Evolutionary conservation across 2,113 vertebrate species (phyloP).

Genomic region (Ciconia stormi): DNA sequence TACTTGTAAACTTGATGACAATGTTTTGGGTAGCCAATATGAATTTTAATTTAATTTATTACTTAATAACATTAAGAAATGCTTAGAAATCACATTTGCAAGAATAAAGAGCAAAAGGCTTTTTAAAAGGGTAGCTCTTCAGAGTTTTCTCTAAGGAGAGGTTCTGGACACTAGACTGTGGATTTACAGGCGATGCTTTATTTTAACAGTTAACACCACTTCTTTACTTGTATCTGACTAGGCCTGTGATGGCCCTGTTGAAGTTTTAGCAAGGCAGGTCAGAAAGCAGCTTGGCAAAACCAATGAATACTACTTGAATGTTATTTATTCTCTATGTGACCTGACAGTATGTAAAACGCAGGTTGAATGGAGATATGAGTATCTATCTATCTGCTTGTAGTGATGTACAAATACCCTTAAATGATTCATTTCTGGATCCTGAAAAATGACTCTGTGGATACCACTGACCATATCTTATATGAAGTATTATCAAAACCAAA

Average conservation of each 20-base stretch:
- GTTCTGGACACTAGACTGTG: neutral
- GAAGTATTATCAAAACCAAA: neutral
- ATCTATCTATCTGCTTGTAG: fast-evolving
- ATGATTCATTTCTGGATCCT: neutral
- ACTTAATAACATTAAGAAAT: neutral
- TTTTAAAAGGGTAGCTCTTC: neutral
- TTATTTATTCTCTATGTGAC: neutral
- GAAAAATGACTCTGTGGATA: neutral
- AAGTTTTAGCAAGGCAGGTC: neutral
- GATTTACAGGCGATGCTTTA: neutral
- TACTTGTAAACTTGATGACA: neutral
- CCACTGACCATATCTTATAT: neutral
- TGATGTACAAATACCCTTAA: neutral
- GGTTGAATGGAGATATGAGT: neutral
- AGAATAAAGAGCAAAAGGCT: neutral
- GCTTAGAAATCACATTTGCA: neutral
- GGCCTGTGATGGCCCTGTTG: neutral
- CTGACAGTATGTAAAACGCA: neutral
- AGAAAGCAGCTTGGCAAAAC: neutral
- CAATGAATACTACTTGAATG: neutral
- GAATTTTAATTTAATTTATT: neutral
- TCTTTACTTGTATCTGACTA: neutral
- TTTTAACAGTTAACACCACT: neutral
- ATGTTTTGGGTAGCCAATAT: neutral
- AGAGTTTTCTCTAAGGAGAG: neutral